These are phyloP conservation scores for Trichopoda pennipes DNA, from an alignment of 2,888 invertebrate species.

Conservation along the genomic window DNA sequence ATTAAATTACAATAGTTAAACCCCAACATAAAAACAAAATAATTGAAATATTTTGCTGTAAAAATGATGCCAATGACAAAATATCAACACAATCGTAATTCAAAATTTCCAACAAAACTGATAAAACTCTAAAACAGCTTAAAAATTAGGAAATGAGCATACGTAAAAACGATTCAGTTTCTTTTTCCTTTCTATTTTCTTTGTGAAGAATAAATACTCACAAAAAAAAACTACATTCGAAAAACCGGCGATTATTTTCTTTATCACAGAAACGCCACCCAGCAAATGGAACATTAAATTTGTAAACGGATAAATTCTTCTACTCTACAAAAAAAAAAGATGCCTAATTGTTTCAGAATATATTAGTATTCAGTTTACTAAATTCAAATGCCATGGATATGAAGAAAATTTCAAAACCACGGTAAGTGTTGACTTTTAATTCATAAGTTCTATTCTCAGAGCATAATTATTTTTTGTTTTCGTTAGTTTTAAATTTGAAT, in stretches of 20 bases:
- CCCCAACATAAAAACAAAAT: background rate
- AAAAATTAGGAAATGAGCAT: background rate
- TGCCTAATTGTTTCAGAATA: conserved; percentile 71
- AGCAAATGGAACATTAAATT: background rate
- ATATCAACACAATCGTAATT: background rate
- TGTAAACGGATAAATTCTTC: conserved; percentile 21
- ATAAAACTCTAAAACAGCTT: background rate
- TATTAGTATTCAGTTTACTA: conserved; percentile 73
- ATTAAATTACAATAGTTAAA: background rate
- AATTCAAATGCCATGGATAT: conserved; percentile 75
- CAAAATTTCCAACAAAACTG: background rate
- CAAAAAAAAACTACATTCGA: background rate
- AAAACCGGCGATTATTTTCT: background rate
- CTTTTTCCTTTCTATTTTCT: background rate
- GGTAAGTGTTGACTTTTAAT: conserved; percentile 69
- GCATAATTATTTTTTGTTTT: background rate
- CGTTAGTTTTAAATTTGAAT: too few relatives aligned
- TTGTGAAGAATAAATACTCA: background rate
- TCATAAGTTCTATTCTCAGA: background rate
- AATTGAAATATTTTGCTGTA: conserved; percentile 1
- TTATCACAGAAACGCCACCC: background rate
- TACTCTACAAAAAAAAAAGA: conserved; percentile 49
- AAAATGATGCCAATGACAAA: conserved; percentile 4
- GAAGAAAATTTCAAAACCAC: conserved; percentile 75
- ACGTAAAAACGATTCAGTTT: background rate